These are phyloP conservation scores for Metaphire vulgaris DNA, from an alignment of 1,140 invertebrate genomes.

Conservation along the genomic window DNA sequence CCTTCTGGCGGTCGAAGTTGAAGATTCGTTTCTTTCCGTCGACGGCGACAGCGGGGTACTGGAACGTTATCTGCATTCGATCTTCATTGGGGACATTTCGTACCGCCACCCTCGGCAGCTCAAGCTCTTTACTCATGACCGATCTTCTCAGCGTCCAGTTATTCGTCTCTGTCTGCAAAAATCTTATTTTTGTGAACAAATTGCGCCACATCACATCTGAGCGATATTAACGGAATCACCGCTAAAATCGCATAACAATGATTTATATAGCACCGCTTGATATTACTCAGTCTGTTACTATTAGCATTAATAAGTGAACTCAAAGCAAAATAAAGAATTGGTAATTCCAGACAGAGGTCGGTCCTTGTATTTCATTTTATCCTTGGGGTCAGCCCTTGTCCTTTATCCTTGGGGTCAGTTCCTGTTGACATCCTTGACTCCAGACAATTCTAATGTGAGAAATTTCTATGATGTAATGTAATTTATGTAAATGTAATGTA, in stretches of 20 bases:
- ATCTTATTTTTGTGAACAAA: not conserved
- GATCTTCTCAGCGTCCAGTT: not conserved
- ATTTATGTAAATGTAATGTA: too few relatives aligned
- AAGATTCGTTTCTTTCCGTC: slow-evolving; percentile 58
- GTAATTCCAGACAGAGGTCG: too few relatives aligned
- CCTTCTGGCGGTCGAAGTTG: slow-evolving; percentile 60
- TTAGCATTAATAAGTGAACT: too few relatives aligned
- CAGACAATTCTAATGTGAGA: too few relatives aligned
- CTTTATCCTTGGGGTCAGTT: too few relatives aligned
- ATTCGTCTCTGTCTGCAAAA: not conserved
- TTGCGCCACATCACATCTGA: not conserved
- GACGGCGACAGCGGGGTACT: not conserved
- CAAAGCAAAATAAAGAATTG: too few relatives aligned
- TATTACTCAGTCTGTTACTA: too few relatives aligned
- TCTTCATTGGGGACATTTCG: slow-evolving; percentile 22
- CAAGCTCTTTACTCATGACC: not conserved
- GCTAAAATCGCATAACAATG: not conserved
- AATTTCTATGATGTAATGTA: too few relatives aligned
- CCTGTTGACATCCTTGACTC: too few relatives aligned
- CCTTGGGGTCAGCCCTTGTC: too few relatives aligned
- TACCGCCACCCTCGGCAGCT: slow-evolving; percentile 4
- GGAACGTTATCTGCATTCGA: slow-evolving; percentile 24
- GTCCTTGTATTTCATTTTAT: too few relatives aligned
- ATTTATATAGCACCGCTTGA: too few relatives aligned
- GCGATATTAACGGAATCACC: not conserved